These are phyloP conservation scores for Schmidtea mediterranea DNA, from an alignment of 1,140 invertebrate species.

Conservation along the genomic window DNA sequence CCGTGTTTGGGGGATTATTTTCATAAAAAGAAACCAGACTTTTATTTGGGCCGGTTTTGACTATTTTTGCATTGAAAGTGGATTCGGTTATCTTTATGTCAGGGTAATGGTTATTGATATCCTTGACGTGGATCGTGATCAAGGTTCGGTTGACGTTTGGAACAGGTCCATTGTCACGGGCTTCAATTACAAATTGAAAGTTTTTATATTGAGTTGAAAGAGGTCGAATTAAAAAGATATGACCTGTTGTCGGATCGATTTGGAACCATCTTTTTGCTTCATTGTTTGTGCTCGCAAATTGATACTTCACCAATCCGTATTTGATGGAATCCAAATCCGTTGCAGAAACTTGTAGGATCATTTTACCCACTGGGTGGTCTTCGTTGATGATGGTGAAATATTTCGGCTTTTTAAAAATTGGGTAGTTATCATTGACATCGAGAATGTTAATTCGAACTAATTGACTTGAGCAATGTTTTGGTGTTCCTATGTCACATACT, in stretches of 20 bases:
- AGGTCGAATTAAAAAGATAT: slow-evolving; percentile 2
- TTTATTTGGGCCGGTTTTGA: too few relatives aligned
- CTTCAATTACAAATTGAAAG: slow-evolving; percentile 25
- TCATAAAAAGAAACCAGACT: too few relatives aligned
- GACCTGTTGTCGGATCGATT: neutral
- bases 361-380: slow-evolving; percentile 29
- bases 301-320: slow-evolving; percentile 59
- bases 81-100: neutral
- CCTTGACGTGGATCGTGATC: slow-evolving; percentile 40
- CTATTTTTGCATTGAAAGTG: too few relatives aligned
- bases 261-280: neutral
- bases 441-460: slow-evolving; percentile 43
- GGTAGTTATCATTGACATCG: slow-evolving; percentile 33
- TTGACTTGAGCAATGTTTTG: neutral
- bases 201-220: slow-evolving; percentile 15
- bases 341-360: slow-evolving; percentile 50
- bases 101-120: slow-evolving; percentile 24
- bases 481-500: slow-evolving; percentile 21
- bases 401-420: neutral
- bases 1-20: too few relatives aligned
- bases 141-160: slow-evolving; percentile 16
- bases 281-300: slow-evolving; percentile 6
- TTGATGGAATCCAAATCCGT: slow-evolving; percentile 56
- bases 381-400: slow-evolving; percentile 10
- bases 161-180: slow-evolving; percentile 26